Evolutionary conservation across 1,140 invertebrate species (phyloP).

Genomic region (Cataglyphis hispanica): DNA sequence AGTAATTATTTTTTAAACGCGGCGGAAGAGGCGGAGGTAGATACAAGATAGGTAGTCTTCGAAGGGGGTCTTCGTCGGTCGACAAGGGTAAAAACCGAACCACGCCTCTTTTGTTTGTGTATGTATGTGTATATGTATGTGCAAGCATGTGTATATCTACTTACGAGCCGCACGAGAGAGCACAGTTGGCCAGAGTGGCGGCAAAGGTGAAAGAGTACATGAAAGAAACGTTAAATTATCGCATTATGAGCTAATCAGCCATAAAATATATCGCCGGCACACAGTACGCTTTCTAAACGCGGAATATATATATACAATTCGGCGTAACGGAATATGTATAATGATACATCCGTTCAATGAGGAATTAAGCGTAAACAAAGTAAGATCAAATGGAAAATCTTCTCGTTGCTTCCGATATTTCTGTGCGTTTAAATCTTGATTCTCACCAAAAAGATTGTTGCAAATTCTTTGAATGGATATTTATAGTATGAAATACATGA

Average conservation of each 20-base stretch:
- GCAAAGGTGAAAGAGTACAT: slow-evolving; percentile 75
- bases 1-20: slow-evolving; percentile 52
- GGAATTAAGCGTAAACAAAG: slow-evolving; percentile 72
- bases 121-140: background rate
- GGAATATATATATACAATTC: slow-evolving; percentile 51
- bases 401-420: slow-evolving; percentile 54
- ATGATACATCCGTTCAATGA: slow-evolving; percentile 61
- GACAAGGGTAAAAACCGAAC: slow-evolving; percentile 32
- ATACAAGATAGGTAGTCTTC: background rate
- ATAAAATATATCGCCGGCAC: slow-evolving; percentile 72
- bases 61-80: slow-evolving; percentile 8
- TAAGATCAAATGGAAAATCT: slow-evolving; percentile 59
- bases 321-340: slow-evolving; percentile 51
- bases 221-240: slow-evolving; percentile 81
- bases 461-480: background rate
- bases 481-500: slow-evolving; percentile 2
- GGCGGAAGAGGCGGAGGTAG: slow-evolving; percentile 2
- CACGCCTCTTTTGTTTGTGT: background rate
- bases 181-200: slow-evolving; percentile 73
- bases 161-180: slow-evolving; percentile 50
- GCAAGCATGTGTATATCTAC: background rate
- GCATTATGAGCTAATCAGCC: slow-evolving; percentile 75
- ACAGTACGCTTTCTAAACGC: slow-evolving; percentile 54
- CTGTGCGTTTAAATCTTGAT: background rate
- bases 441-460: background rate